Conservation (phyloP, 92 coral and sea anemone species). For the Ricordea florida region DNA sequence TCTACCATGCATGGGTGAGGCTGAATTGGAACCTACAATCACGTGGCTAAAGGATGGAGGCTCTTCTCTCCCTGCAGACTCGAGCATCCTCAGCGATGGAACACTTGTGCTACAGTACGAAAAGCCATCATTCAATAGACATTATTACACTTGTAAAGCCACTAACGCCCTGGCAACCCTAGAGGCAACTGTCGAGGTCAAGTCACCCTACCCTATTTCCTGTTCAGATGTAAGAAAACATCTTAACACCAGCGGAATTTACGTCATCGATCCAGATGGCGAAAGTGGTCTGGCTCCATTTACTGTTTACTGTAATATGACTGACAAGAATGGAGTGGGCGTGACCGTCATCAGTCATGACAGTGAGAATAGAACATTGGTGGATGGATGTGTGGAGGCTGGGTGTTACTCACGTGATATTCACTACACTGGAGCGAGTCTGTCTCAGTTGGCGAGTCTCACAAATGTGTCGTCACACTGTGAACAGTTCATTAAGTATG, state of each 20-base stretch:
- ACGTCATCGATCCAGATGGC: background rate
- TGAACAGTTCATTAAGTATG: slow-evolving; percentile 7
- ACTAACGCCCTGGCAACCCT: slow-evolving; percentile 6
- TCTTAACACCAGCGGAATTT: background rate
- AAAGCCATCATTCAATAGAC: background rate
- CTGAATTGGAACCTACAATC: background rate
- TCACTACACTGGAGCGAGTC: slow-evolving; percentile 7
- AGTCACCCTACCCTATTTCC: background rate
- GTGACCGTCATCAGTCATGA: slow-evolving; percentile 52
- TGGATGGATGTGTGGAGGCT: background rate
- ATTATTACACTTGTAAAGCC: slow-evolving; percentile 43
- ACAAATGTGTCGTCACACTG: slow-evolving; percentile 8
- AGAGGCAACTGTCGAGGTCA: slow-evolving; percentile 10
- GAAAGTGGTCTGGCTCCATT: background rate
- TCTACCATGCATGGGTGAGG: slow-evolving; percentile 4
- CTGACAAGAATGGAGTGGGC: slow-evolving; percentile 26
- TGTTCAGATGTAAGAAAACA: background rate
- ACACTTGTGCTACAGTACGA: background rate
- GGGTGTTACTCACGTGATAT: slow-evolving; percentile 11
- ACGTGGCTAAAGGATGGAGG: background rate
- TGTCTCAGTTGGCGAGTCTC: slow-evolving; percentile 4
- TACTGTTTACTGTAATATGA: slow-evolving; percentile 35
- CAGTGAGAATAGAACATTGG: slow-evolving; percentile 39
- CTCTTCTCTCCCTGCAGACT: background rate
- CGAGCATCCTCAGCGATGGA: slow-evolving; percentile 3